A percentile compares a stretch with the other conserved stretches of the same genome.
These are phyloP conservation scores for Leptinotarsa texana DNA, from an alignment of 1,140 invertebrate genomes.

Conservation along the genomic window DNA sequence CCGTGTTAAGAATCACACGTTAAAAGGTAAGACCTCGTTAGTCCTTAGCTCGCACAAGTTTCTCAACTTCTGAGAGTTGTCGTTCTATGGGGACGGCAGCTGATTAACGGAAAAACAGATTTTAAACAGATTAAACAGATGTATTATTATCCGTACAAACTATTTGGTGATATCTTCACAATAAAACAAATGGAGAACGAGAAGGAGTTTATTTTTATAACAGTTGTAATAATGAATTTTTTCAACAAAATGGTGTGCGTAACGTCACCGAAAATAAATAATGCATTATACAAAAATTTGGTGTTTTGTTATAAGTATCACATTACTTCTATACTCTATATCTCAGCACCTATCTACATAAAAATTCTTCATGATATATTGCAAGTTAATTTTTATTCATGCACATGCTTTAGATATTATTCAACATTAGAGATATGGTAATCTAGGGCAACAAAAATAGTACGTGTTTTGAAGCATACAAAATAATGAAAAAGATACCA, in stretches of 20 bases:
- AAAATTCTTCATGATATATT: not conserved
- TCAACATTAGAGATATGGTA: not conserved
- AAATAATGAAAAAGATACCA: too few species aligned
- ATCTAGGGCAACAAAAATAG: not conserved
- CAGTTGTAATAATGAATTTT: not conserved
- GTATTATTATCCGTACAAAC: too few species aligned
- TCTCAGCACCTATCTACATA: not conserved
- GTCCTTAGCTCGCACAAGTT: too few species aligned
- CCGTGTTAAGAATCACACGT: too few species aligned
- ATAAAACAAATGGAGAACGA: not conserved
- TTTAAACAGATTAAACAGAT: too few species aligned
- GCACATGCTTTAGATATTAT: not conserved
- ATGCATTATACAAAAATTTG: not conserved
- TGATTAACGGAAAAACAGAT: too few species aligned
- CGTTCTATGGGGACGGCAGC: too few species aligned
- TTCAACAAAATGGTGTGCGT: constrained; percentile 6
- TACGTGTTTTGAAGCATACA: not conserved
- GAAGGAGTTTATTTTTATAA: constrained; percentile 1
- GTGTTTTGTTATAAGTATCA: constrained; percentile 1
- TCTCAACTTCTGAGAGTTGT: too few species aligned
- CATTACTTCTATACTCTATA: constrained; percentile 5
- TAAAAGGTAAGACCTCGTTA: too few species aligned
- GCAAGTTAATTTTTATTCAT: not conserved
- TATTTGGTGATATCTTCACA: too few species aligned
- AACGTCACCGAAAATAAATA: constrained; percentile 3